These are phyloP conservation scores for Drosophila parvula DNA, from an alignment of 1,140 invertebrate genomes.

Conservation along the genomic window DNA sequence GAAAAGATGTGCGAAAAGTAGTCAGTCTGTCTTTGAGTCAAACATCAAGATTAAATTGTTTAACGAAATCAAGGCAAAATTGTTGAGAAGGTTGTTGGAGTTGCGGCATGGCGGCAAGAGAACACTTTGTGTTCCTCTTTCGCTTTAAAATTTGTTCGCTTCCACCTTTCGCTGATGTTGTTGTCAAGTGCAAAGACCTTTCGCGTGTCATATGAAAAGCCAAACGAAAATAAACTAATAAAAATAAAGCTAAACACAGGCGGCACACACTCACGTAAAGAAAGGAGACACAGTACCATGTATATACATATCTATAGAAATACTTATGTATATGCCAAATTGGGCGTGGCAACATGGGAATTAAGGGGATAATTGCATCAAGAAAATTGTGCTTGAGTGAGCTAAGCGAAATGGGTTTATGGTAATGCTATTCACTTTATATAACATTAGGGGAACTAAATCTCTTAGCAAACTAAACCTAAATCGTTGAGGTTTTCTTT, in stretches of 20 bases:
- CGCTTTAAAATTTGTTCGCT: slow-evolving; percentile 22
- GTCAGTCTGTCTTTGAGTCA: slow-evolving; percentile 8
- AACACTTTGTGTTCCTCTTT: slow-evolving; percentile 27
- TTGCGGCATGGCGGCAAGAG: not conserved
- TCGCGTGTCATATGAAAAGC: slow-evolving; percentile 64
- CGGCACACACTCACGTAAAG: slow-evolving; percentile 13
- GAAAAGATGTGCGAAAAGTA: slow-evolving; percentile 42
- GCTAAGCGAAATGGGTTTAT: not conserved
- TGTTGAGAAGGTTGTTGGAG: slow-evolving; percentile 22
- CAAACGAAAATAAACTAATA: slow-evolving; percentile 43
- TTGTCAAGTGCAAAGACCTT: slow-evolving; percentile 77
- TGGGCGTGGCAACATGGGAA: slow-evolving; percentile 28
- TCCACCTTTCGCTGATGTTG: slow-evolving; percentile 39
- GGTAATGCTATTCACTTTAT: not conserved
- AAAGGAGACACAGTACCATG: slow-evolving; percentile 12
- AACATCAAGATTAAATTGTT: slow-evolving; percentile 52
- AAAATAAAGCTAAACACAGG: slow-evolving; percentile 58
- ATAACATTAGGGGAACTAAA: not conserved
- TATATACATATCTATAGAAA: slow-evolving; percentile 15
- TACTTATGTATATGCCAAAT: slow-evolving; percentile 11
- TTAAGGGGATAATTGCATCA: slow-evolving; percentile 8
- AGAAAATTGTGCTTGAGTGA: slow-evolving; percentile 1
- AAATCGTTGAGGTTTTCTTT: not conserved
- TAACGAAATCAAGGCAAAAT: slow-evolving; percentile 44
- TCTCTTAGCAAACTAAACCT: not conserved